Base-by-base conservation (phyloP, 1,140 invertebrate genomes). In the Musca domestica region DNA sequence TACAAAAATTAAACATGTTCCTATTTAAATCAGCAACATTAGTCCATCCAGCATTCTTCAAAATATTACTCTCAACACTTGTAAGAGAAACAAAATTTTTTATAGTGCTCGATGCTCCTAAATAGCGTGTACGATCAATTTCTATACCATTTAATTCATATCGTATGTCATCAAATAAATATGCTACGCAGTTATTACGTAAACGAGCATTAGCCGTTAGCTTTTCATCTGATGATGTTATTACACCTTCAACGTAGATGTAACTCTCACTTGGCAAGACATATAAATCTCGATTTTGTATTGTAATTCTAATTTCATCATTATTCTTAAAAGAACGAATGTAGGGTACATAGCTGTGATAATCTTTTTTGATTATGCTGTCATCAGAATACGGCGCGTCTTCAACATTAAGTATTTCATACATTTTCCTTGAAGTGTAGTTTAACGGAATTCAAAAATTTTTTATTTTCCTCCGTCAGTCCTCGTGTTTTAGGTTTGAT, bases 151-250 rank as follows among this genome's bases (percentile, higher is more conserved):
- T 82, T 3, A 85, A 7, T 74, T 83, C 81, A 71, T 83, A 84
- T 47, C 81, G 71, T n/a, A 83, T 82, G 70, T 83, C 82, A 68
- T 81, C 76, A 73, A 85, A 84, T 10, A 84, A 68, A 74, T 77
- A 77, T 25, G 76, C 70, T 6, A 82, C 69, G 17, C 71, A 73
- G 72, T 83, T 84, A 71, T 82, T 83, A 14, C 72, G 71, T 41
- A 83, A 65, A 34, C 5, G 67, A n/a, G 69, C 68, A 0, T 27
- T 70, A 3, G 30, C 15, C 14, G 56, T n/a, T 4, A 65, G 27
- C n/a, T 64, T 68, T 22, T 70, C 71, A 70, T 74, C 71, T 17
- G 22, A 22, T 68, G 74, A 73, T 4, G 66, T 64, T 34, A 75
- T 12, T 71, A 47, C 71, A 15, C 81, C 77, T 63, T 73, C 69